Evolutionary conservation across 2,888 invertebrate species (phyloP).

Genomic region (Iselma pallidipennis): DNA sequence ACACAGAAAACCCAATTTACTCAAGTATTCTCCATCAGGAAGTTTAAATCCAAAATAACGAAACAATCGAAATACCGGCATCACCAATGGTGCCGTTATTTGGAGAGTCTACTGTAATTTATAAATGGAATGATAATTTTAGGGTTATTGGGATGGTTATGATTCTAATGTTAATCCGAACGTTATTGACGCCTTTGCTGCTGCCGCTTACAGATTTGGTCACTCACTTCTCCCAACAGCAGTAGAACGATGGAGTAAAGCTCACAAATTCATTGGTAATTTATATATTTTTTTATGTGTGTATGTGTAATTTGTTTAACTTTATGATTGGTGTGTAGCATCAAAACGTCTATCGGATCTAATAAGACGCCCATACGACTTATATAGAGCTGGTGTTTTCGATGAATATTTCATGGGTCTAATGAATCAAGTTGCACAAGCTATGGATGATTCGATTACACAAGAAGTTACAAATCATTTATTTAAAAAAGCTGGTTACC

Average conservation of each 20-base stretch:
- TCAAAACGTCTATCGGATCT: constrained; percentile 87
- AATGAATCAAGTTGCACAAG: constrained; percentile 92
- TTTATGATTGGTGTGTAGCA: constrained; percentile 59
- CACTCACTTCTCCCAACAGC: constrained; percentile 89
- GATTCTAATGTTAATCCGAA: constrained; percentile 84
- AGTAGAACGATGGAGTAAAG: constrained; percentile 92
- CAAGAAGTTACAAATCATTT: constrained; percentile 89
- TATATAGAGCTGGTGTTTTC: constrained; percentile 86
- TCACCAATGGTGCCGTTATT: too few relatives aligned
- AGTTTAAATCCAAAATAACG: too few relatives aligned
- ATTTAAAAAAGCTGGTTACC: constrained; percentile 76
- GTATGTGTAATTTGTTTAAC: neutral
- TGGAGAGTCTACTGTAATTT: neutral
- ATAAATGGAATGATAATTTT: constrained; percentile 33
- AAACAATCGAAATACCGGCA: too few relatives aligned
- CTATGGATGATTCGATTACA: constrained; percentile 93
- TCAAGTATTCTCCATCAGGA: too few relatives aligned
- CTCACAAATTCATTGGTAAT: constrained; percentile 88
- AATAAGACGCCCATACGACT: constrained; percentile 85
- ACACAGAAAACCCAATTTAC: too few relatives aligned
- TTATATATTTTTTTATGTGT: neutral
- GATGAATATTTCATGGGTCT: constrained; percentile 93
- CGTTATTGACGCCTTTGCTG: constrained; percentile 87
- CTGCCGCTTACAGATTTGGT: constrained; percentile 90
- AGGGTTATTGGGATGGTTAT: constrained; percentile 84